Conservation (phyloP, 30 jellyfish, hydroid and myxozoan genomes). For the Aurelia coerulea region DNA sequence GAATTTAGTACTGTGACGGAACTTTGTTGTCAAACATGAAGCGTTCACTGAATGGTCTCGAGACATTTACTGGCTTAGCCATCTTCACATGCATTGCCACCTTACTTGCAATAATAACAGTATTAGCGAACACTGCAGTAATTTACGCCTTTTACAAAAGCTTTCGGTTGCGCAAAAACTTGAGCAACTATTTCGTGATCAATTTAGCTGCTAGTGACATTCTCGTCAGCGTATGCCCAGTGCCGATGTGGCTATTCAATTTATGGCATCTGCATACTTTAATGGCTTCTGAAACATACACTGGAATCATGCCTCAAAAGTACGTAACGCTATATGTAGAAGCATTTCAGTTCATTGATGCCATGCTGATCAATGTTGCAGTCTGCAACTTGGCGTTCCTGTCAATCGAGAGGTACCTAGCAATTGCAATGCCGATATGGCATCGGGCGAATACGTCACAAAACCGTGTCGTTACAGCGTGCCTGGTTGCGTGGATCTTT, state of each 20-base stretch:
- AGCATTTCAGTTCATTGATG: constrained; percentile 39
- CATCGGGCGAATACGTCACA: constrained; percentile 25
- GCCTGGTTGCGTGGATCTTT: constrained; percentile 35
- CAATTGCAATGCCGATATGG: constrained; percentile 46
- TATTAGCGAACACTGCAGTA: constrained; percentile 26
- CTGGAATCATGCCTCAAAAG: constrained; percentile 4
- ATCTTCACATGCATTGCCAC: constrained; percentile 17
- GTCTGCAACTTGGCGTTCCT: constrained; percentile 36
- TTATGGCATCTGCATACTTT: constrained; percentile 29
- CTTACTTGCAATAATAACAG: constrained; percentile 12
- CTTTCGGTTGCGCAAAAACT: constrained; percentile 2
- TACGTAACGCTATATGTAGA: not conserved
- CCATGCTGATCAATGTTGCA: constrained; percentile 24
- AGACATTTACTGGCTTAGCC: constrained; percentile 18
- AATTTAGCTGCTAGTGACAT: constrained; percentile 40
- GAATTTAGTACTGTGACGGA: too few relatives aligned
- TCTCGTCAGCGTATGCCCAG: constrained; percentile 40
- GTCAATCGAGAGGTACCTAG: constrained; percentile 47
- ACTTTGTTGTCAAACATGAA: too few relatives aligned
- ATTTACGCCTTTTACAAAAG: constrained; percentile 29
- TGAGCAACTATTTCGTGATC: constrained; percentile 38
- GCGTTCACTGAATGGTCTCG: not conserved
- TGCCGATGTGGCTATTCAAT: constrained; percentile 46
- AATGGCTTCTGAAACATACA: not conserved
- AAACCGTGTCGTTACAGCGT: constrained; percentile 9